Evolutionary conservation across 1,140 invertebrate genomes (phyloP).

Genomic region (Drosophila tristis): DNA sequence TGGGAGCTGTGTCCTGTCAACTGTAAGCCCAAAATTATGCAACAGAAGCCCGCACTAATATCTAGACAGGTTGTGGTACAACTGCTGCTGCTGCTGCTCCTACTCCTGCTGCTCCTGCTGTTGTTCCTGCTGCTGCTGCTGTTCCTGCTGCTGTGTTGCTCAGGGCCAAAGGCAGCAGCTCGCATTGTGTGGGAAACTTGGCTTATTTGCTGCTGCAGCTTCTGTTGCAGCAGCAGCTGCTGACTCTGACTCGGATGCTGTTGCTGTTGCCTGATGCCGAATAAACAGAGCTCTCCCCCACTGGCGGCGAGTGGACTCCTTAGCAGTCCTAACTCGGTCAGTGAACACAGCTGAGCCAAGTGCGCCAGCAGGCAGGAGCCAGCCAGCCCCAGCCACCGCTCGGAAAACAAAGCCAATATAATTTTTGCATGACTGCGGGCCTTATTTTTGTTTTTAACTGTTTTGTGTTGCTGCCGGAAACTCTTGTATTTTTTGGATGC

Average conservation of each 20-base stretch:
- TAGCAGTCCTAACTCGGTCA: slow-evolving; percentile 51
- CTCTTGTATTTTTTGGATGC: slow-evolving; percentile 17
- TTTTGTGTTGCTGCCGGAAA: slow-evolving; percentile 39
- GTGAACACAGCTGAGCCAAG: neutral
- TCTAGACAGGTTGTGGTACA: slow-evolving; percentile 36
- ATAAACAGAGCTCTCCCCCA: slow-evolving; percentile 51
- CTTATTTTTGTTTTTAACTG: slow-evolving; percentile 68
- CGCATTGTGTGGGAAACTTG: slow-evolving; percentile 62
- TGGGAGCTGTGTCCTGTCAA: slow-evolving; percentile 28
- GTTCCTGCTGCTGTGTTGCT: slow-evolving; percentile 5
- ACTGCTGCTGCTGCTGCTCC: slow-evolving; percentile 13
- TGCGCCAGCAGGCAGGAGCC: too few species aligned
- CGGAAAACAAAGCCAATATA: slow-evolving; percentile 53
- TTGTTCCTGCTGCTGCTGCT: neutral
- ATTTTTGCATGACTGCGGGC: slow-evolving; percentile 74
- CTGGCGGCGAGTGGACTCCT: slow-evolving; percentile 40
- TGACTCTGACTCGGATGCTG: neutral
- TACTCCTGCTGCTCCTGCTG: slow-evolving; percentile 11
- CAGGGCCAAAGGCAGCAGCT: slow-evolving; percentile 16
- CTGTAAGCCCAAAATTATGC: slow-evolving; percentile 30
- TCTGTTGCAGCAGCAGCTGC: slow-evolving; percentile 9
- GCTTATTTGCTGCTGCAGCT: slow-evolving; percentile 51
- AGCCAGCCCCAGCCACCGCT: neutral
- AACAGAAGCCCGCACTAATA: slow-evolving; percentile 23
- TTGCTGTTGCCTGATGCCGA: slow-evolving; percentile 33